Conservation (phyloP, 2,888 invertebrate species). For the Pinctada fucata region DNA sequence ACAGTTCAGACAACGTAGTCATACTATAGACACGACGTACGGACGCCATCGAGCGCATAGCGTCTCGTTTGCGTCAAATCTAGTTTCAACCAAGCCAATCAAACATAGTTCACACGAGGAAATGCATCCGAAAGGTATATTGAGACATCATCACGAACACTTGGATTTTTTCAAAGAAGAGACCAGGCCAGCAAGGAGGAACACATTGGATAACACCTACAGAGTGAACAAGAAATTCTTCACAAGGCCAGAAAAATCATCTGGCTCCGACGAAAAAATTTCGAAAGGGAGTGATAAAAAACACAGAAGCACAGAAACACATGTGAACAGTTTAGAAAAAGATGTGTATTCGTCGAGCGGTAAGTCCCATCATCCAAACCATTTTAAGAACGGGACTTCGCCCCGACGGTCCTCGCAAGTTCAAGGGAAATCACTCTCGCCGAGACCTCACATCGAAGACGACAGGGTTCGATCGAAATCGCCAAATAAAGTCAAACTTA, state of each 20-base stretch:
- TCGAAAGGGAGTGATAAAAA: background rate
- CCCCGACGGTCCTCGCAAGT: background rate
- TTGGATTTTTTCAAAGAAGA: background rate
- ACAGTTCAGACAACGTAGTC: slow-evolving; percentile 24
- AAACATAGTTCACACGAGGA: slow-evolving; percentile 24
- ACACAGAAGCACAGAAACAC: background rate
- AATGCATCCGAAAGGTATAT: slow-evolving; percentile 19
- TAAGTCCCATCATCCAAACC: background rate
- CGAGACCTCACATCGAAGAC: background rate
- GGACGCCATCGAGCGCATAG: slow-evolving; percentile 4
- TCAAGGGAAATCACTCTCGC: background rate
- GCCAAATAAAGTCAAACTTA: background rate
- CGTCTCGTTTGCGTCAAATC: slow-evolving; percentile 21
- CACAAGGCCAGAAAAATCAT: slow-evolving; percentile 8
- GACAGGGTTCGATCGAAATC: background rate
- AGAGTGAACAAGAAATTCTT: slow-evolving; percentile 11
- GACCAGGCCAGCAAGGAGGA: slow-evolving; percentile 10
- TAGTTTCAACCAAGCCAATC: slow-evolving; percentile 15
- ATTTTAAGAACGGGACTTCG: background rate
- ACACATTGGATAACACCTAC: slow-evolving; percentile 23
- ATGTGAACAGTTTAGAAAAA: background rate
- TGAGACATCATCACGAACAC: slow-evolving; percentile 9
- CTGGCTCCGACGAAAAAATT: background rate
- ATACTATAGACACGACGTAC: slow-evolving; percentile 32
- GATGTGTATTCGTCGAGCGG: background rate